phyloP scores from a whole-genome alignment of 2,113 vertebrate species.

The Perognathus longimembris region DNA sequence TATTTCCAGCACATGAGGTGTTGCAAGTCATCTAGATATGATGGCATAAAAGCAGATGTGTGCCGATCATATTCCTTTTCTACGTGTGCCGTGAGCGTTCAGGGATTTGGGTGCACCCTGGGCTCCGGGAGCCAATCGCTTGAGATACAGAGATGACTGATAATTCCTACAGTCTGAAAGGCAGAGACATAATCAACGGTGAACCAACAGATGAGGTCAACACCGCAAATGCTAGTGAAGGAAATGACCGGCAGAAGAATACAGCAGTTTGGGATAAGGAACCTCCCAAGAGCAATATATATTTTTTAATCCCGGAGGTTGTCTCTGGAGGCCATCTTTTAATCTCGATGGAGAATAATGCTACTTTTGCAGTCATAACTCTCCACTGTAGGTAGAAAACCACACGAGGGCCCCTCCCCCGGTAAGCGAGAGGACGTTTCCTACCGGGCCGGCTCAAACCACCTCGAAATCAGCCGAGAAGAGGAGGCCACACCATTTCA shows the following conservation, averaged over 20 bases:
- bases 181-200: fast-evolving
- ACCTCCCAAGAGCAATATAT: background rate
- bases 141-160: too few species aligned
- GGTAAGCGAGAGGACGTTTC: too few species aligned
- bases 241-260: fast-evolving
- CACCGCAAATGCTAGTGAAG: fast-evolving
- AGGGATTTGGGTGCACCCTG: background rate
- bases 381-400: background rate
- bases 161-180: background rate
- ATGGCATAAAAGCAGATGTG: fast-evolving
- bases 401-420: background rate
- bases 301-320: background rate
- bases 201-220: background rate
- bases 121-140: too few species aligned
- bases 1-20: too few species aligned
- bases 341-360: too few species aligned
- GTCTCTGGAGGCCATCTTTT: background rate
- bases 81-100: background rate
- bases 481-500: background rate
- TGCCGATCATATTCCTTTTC: fast-evolving
- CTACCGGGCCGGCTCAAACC: too few species aligned
- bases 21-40: background rate
- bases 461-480: background rate
- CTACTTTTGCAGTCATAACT: background rate
- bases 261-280: fast-evolving